These are phyloP conservation scores for Balaeniceps rex DNA, from an alignment of 2,113 vertebrate genomes.

Conservation along the genomic window DNA sequence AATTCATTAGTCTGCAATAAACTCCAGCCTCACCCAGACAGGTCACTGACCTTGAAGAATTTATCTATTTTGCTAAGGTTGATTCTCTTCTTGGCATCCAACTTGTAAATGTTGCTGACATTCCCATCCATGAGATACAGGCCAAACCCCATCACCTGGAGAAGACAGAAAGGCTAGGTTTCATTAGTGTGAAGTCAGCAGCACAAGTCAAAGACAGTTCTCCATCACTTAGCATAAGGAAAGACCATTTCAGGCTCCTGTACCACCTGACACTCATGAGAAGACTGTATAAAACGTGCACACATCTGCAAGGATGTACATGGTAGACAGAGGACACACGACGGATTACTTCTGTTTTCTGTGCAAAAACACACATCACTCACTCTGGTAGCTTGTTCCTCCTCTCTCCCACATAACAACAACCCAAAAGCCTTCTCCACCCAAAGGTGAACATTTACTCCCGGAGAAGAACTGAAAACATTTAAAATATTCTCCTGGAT, in stretches of 20 bases:
- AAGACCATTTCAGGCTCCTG: background rate
- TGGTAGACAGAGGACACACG: background rate
- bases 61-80: conserved; percentile 99
- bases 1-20: background rate
- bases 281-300: background rate
- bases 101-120: conserved; percentile 98
- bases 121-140: conserved; percentile 98
- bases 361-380: background rate
- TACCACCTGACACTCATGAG: background rate
- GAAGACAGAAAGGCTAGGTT: background rate
- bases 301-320: background rate
- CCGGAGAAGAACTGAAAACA: background rate
- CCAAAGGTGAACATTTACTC: background rate
- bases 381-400: background rate
- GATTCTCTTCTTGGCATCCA: conserved; percentile 98
- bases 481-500: background rate
- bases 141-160: conserved; percentile 97
- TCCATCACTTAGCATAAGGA: background rate
- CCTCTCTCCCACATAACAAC: background rate
- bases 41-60: conserved; percentile 91
- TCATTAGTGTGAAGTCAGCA: background rate
- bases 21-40: background rate
- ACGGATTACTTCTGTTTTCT: background rate
- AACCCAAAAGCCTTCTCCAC: background rate
- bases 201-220: background rate